Percentiles rank a stretch among this genome's conserved stretches.
Evolutionary conservation across 2,113 vertebrate species (phyloP).

Genomic region (Lontra canadensis): DNA sequence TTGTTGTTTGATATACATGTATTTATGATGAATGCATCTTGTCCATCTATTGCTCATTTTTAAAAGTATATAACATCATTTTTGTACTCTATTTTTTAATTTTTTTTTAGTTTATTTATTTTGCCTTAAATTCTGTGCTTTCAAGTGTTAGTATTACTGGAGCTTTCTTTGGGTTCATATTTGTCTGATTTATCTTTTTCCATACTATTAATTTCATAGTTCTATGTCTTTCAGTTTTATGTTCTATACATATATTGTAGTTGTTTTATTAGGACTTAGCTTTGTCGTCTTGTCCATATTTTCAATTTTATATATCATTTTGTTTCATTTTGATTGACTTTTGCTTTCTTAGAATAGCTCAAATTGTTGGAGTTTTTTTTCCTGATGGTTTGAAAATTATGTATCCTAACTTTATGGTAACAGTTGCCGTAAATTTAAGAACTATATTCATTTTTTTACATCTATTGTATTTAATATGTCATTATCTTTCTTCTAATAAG

Average conservation of each 20-base stretch:
- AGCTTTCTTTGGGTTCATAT: not conserved
- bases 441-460: not conserved
- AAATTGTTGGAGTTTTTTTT: not conserved
- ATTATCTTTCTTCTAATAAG: not conserved
- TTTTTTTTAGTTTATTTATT: not conserved
- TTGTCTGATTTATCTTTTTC: not conserved
- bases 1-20: not conserved
- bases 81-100: not conserved
- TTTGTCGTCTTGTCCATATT: not conserved
- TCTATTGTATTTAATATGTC: not conserved
- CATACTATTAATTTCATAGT: not conserved
- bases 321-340: not conserved
- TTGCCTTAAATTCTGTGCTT: not conserved
- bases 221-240: not conserved
- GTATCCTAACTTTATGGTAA: not conserved
- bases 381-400: not conserved
- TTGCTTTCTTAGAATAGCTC: not conserved
- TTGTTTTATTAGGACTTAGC: not conserved
- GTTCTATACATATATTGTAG: not conserved
- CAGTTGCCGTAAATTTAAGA: not conserved
- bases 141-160: not conserved
- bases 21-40: not conserved
- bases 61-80: not conserved
- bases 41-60: not conserved
- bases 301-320: not conserved